Percentiles rank a stretch among this genome's conserved stretches.
phyloP scores from a whole-genome alignment of 2,113 vertebrate genomes.

The Leiothrix lutea region DNA sequence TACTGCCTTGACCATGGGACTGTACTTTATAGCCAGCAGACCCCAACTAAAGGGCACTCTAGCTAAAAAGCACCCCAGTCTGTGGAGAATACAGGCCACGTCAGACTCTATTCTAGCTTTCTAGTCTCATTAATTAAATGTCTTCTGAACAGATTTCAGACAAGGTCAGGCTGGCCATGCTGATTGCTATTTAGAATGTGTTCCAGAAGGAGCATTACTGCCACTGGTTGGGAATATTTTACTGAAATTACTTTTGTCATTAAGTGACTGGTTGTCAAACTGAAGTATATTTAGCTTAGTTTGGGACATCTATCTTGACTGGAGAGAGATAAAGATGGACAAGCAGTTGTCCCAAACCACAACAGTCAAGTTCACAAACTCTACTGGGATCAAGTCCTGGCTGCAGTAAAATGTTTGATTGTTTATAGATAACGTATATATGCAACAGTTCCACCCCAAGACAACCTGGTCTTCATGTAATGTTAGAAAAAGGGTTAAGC shows the following conservation, averaged over 20 bases:
- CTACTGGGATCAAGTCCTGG: not conserved
- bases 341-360: not conserved
- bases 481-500: not conserved
- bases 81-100: not conserved
- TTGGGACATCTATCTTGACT: not conserved
- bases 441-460: not conserved
- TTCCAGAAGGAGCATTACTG: constrained; percentile 26
- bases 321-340: not conserved
- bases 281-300: not conserved
- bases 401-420: not conserved
- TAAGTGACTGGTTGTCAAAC: not conserved
- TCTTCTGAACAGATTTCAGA: not conserved
- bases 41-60: not conserved
- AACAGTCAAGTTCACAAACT: not conserved
- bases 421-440: not conserved
- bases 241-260: not conserved
- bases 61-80: not conserved
- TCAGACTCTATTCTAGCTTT: not conserved
- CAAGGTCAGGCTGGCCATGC: not conserved
- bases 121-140: not conserved
- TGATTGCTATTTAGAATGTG: not conserved
- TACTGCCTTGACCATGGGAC: not conserved
- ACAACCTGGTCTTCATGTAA: not conserved
- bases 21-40: not conserved
- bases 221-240: not conserved